Conservation (phyloP, 2,888 invertebrate species). For the Antitype chi region DNA sequence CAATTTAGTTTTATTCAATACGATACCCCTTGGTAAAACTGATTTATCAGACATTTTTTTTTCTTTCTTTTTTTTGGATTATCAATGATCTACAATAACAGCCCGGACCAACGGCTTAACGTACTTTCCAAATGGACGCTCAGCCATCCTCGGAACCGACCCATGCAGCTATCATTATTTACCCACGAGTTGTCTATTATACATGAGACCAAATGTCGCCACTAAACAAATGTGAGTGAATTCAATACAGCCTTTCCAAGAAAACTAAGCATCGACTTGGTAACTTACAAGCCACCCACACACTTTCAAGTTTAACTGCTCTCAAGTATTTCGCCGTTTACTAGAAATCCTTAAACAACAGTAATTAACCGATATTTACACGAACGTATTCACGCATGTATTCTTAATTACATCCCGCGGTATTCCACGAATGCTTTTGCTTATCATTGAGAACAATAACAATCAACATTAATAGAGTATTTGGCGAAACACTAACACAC, state of each 20-base stretch:
- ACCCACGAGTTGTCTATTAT: no score
- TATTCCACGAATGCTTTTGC: slow-evolving; percentile 37
- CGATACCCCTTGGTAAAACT: no score
- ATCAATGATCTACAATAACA: no score
- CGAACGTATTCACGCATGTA: slow-evolving; percentile 7
- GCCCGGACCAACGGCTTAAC: no score
- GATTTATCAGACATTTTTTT: no score
- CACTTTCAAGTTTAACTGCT: slow-evolving; percentile 3
- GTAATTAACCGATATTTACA: slow-evolving; percentile 23
- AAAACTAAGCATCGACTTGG: background rate
- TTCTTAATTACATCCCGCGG: slow-evolving; percentile 40
- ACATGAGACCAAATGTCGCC: background rate
- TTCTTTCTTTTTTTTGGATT: no score
- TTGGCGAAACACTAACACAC: slow-evolving; percentile 3
- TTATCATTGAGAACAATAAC: slow-evolving; percentile 20
- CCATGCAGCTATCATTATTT: no score
- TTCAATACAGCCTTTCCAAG: background rate
- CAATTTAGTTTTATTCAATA: no score
- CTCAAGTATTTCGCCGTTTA: slow-evolving; percentile 30
- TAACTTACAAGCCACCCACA: slow-evolving; percentile 1
- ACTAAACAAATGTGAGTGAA: background rate
- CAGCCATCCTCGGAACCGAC: no score
- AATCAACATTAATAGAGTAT: slow-evolving; percentile 31
- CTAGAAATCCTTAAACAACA: slow-evolving; percentile 26
- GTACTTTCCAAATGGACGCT: no score